Evolutionary conservation across 2,888 invertebrate genomes (phyloP).

Genomic region (Biston stratarius): DNA sequence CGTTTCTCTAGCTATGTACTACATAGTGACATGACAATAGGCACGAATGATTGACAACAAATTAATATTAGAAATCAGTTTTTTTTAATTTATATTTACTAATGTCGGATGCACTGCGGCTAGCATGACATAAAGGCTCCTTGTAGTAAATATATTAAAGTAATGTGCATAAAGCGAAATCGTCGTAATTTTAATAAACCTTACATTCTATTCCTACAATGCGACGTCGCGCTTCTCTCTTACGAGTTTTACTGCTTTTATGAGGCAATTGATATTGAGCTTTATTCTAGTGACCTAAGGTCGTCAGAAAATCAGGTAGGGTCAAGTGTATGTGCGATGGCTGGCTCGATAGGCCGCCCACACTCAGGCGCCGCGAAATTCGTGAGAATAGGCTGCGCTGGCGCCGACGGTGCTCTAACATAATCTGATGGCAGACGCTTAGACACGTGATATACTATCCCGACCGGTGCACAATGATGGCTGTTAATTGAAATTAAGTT

Average conservation of each 20-base stretch:
- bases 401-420: constrained; percentile 67
- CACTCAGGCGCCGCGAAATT: constrained; percentile 82
- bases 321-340: constrained; percentile 74
- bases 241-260: constrained; percentile 53
- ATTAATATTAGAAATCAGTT: no score
- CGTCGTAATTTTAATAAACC: constrained; percentile 10
- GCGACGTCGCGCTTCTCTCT: constrained; percentile 43
- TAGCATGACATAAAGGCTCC: not conserved
- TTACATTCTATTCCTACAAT: constrained; percentile 20
- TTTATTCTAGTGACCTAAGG: constrained; percentile 58
- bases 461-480: constrained; percentile 35
- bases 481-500: constrained; percentile 42
- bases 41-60: no score
- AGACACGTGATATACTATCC: constrained; percentile 48
- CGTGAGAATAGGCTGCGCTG: constrained; percentile 79
- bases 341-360: constrained; percentile 82
- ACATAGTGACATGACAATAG: no score
- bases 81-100: no score
- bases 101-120: no score
- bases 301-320: constrained; percentile 55
- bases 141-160: not conserved
- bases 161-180: not conserved
- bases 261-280: constrained; percentile 51
- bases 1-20: no score
- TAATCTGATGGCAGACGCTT: constrained; percentile 56